Evolutionary conservation across 2,888 invertebrate genomes (phyloP), one percentile per base, ranked within the genome.

Genomic region (Harmothoe impar): DNA sequence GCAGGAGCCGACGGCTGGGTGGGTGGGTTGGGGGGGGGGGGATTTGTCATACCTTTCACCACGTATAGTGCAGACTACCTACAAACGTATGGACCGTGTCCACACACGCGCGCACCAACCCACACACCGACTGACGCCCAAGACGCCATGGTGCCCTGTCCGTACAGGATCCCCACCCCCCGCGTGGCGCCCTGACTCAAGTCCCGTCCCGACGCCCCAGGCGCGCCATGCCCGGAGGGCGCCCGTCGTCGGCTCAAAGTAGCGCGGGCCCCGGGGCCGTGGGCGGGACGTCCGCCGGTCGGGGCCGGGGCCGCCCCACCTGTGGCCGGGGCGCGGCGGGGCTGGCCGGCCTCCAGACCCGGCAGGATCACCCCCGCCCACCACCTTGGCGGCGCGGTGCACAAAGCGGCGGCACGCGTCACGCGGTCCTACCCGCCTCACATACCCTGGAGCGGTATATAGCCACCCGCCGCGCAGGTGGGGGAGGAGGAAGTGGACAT

Each of bases 211-310:
- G 25, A 5, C 43, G 81, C 81, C 81, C 31, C n/a, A 15, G 72
- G 81, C 23, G 81, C 43, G 10, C 81, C 35, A 20, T 15, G 43
- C 43, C 35, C 35, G 35, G 35, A 35, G 35, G 43, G 81, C 35
- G 81, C 35, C n/a, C 77, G 29, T 20, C 31, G 77, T 15, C 81
- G 81, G 81, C 86, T 86, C 54, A 86, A 54, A 86, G 86, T 86
- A 25, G 54, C 3, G 25, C 52, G 54, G 29, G 86, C 86, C 86
- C 86, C 17, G 86, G n/a, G 86, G 54, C 17, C 20, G 52, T 31
- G 54, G 20, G 29, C 56, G 54, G 86, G 86, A 86, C 86, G 86
- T 56, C 56, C 54, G 86, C 52, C 12, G 31, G 29, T 52, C 33
- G 54, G 12, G 12, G 56, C 54, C 86, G 54, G 23, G 52, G 29